Evolutionary conservation across 2,797 vertebrate species (phyloP), one percentile per base, ranked within the genome.

Genomic region (Rhabdomys pumilio): DNA sequence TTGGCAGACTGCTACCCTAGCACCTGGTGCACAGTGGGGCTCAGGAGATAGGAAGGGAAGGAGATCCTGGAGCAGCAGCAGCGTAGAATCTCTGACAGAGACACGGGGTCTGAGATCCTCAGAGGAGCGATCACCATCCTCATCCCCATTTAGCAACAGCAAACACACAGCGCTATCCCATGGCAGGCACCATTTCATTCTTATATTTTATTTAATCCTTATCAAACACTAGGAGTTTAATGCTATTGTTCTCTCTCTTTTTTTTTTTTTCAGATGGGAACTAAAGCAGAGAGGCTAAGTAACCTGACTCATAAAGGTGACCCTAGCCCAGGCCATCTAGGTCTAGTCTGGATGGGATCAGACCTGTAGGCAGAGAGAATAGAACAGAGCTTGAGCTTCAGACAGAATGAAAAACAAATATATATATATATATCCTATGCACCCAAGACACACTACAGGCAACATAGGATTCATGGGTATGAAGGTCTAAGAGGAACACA

Each of bases 221-320:
- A 59, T 0, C 17, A 81, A 53, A 53, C 59, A 65, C 63, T 59
- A 15, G 57, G 86, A 88, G 50, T 57, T 87, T n/a, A 8, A 34
- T 44, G 63, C 44, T 53, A 11, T 50, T 86, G 44, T 50, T 81
- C 69, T 90, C 55, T 50, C 10, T 50, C 7, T 47, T 0, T 76
- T 17, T 17, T 72, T 90, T 34, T 77, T 93, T 92, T 91, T 80
- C 57, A 86, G 75, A 82, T 57, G 61, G 73, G 67, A 90, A 96
- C 82, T 73, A 53, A 89, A 47, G 41, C 41, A 96, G 1, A 75
- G 34, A 92, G 50, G 87, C 91, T 96, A 79, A 31, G 63, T 63
- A 83, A 89, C 47, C 57, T 94, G 93, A 19, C 12, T 81, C 47
- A 41, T 13, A n/a, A 57, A 57, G 12, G 47, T 59, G 31, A 81